A percentile compares a stretch with the other conserved stretches of the same genome.
phyloP scores from a whole-genome alignment of 1,140 invertebrate species.

The Drosophila teissieri region DNA sequence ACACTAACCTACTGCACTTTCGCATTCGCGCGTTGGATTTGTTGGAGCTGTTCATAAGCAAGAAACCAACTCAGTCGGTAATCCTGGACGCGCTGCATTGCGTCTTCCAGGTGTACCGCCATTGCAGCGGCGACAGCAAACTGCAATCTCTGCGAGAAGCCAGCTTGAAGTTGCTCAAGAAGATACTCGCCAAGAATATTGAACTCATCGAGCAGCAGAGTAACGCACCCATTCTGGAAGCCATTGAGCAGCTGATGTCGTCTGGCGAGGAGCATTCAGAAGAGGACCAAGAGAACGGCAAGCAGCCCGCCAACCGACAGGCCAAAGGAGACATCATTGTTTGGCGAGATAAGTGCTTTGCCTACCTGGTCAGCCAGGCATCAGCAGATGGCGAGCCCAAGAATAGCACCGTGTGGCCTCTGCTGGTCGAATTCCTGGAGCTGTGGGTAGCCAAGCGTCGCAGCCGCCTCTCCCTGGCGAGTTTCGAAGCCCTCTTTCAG shows the following conservation, averaged over 20 bases:
- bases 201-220: not conserved
- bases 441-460: constrained; percentile 33
- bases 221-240: constrained; percentile 27
- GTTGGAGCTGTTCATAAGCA: constrained; percentile 34
- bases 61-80: constrained; percentile 31
- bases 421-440: constrained; percentile 22
- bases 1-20: constrained; percentile 57
- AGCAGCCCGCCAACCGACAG: constrained; percentile 9
- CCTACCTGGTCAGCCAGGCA: constrained; percentile 46
- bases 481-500: constrained; percentile 45
- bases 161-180: constrained; percentile 41
- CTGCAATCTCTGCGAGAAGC: constrained; percentile 48
- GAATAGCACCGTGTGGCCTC: constrained; percentile 24
- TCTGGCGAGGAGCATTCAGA: constrained; percentile 21
- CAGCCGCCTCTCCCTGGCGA: constrained; percentile 31
- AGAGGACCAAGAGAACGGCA: constrained; percentile 1
- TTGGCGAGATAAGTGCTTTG: constrained; percentile 55
- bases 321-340: constrained; percentile 11
- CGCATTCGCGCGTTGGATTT: constrained; percentile 58
- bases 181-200: constrained; percentile 29
- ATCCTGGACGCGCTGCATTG: constrained; percentile 38
- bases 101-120: constrained; percentile 35
- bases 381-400: not conserved
- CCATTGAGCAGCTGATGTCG: constrained; percentile 37
- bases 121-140: constrained; percentile 18